These are phyloP conservation scores for Semicossyphus pulcher DNA, from an alignment of 2,113 vertebrate species.

Conservation along the genomic window DNA sequence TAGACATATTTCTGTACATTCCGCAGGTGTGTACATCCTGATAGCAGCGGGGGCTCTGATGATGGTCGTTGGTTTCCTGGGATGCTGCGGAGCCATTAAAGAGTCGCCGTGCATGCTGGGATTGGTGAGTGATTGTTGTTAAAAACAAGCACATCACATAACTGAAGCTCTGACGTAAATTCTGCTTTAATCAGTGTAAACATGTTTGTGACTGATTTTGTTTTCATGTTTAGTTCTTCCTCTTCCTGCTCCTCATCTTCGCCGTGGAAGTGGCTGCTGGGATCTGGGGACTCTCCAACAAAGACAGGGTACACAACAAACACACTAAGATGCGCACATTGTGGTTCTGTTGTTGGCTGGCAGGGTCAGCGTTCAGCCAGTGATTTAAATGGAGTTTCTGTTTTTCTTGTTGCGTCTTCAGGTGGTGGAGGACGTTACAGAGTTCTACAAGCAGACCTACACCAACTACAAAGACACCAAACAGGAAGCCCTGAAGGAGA, in stretches of 20 bases:
- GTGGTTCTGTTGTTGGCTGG: neutral
- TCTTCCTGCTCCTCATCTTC: conserved; percentile 95
- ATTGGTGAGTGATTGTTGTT: conserved; percentile 89
- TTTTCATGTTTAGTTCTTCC: conserved; percentile 87
- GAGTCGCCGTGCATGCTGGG: conserved; percentile 97
- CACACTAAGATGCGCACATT: neutral
- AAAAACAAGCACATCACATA: too few relatives aligned
- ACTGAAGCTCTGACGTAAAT: too few relatives aligned
- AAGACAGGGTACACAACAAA: conserved; percentile 82
- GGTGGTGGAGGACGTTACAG: conserved; percentile 87
- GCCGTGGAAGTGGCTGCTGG: conserved; percentile 93
- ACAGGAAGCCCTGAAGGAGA: conserved; percentile 82
- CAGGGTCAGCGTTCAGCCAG: neutral
- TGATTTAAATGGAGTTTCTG: neutral
- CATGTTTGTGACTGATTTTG: neutral
- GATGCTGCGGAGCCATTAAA: conserved; percentile 94
- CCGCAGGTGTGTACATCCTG: conserved; percentile 92
- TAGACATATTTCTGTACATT: neutral
- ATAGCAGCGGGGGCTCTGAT: conserved; percentile 93
- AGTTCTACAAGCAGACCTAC: conserved; percentile 89
- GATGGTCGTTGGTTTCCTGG: conserved; percentile 97
- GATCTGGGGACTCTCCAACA: conserved; percentile 93
- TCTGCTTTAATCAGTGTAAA: too few relatives aligned
- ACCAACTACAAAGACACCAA: conserved; percentile 72
- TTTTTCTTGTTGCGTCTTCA: neutral